Percentiles rank a stretch among this genome's conserved stretches.
These are phyloP conservation scores for Stomatorhinus walkeri DNA, from an alignment of 2,797 vertebrate species.

Conservation along the genomic window DNA sequence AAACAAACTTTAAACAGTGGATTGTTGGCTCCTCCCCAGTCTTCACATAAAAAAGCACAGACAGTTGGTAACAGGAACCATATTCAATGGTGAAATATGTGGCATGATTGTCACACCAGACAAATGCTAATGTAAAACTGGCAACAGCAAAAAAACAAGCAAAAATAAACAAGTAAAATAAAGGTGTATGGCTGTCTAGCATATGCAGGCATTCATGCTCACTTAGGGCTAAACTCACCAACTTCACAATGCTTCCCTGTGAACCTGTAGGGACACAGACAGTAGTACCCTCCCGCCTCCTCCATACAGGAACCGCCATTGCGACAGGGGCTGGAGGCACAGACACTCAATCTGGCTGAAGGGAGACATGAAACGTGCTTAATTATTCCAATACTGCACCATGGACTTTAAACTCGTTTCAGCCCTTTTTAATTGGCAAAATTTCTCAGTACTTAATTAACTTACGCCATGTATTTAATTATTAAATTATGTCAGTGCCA, in stretches of 20 bases:
- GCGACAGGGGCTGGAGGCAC: conserved; percentile 80
- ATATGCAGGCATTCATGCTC: background rate
- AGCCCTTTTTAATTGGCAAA: background rate
- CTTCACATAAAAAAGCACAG: background rate
- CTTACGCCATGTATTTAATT: background rate
- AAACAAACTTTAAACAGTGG: background rate
- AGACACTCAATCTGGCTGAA: conserved; percentile 82
- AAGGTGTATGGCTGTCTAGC: background rate
- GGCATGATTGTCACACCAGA: background rate
- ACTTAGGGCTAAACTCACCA: conserved; percentile 59
- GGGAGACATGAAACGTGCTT: conserved; percentile 9
- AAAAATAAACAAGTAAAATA: background rate
- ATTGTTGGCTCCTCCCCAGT: background rate
- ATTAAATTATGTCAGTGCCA: background rate
- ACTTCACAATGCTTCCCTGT: conserved; percentile 94
- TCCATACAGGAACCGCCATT: conserved; percentile 92
- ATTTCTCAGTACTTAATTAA: background rate
- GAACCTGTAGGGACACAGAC: conserved; percentile 88
- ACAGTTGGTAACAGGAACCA: background rate
- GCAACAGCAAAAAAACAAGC: too few relatives aligned
- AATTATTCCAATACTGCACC: background rate
- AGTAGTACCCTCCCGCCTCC: conserved; percentile 72
- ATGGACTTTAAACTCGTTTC: background rate
- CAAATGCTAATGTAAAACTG: background rate
- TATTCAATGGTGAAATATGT: background rate